Conservation (phyloP, 2,797 vertebrate genomes). For the Euthynnus affinis region DNA sequence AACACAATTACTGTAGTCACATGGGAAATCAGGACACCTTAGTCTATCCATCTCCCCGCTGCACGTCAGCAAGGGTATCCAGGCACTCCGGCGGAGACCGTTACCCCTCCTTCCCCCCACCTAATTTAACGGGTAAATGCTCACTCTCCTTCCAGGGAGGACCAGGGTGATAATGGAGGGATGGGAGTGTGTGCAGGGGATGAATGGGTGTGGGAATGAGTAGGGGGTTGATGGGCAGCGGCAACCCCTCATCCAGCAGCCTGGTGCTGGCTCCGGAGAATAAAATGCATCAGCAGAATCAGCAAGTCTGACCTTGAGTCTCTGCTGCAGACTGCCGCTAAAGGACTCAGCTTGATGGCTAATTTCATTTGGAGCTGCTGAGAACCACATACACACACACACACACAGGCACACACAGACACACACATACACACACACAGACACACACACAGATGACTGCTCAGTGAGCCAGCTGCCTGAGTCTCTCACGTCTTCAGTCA, state of each 20-base stretch:
- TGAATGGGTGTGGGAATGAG: constrained; percentile 51
- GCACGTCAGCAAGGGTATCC: constrained; percentile 64
- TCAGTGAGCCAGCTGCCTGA: constrained; percentile 67
- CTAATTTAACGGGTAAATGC: constrained; percentile 84
- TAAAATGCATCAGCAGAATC: constrained; percentile 81
- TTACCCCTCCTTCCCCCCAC: constrained; percentile 48
- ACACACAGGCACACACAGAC: constrained; percentile 22
- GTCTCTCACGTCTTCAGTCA: constrained; percentile 62
- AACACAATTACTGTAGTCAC: constrained; percentile 78
- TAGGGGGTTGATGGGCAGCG: constrained; percentile 31
- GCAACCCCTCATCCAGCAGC: constrained; percentile 58
- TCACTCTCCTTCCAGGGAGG: constrained; percentile 64
- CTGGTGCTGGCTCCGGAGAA: constrained; percentile 54
- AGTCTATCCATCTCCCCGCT: constrained; percentile 67
- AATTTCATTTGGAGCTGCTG: constrained; percentile 77
- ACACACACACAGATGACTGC: constrained; percentile 58
- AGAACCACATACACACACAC: constrained; percentile 43
- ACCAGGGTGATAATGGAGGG: constrained; percentile 68
- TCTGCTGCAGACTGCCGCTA: constrained; percentile 68
- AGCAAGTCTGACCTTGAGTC: constrained; percentile 78
- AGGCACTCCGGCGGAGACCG: constrained; percentile 46
- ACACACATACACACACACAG: constrained; percentile 40
- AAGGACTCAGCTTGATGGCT: constrained; percentile 75
- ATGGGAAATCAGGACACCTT: constrained; percentile 78
- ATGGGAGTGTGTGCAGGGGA: constrained; percentile 48